Evolutionary conservation across 1,140 invertebrate species (phyloP).

Genomic region (Planococcus citri): DNA sequence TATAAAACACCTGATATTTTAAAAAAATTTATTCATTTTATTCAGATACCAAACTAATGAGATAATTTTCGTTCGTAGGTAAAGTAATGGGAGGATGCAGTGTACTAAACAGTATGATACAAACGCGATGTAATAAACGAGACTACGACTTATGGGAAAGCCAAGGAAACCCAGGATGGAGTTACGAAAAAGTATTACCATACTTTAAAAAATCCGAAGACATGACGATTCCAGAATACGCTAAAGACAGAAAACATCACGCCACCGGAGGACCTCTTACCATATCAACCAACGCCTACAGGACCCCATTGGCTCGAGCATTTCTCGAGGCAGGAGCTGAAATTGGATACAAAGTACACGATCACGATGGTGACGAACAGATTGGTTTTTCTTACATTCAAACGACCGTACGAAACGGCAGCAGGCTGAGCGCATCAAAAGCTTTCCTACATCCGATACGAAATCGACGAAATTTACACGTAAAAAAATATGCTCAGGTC

Average conservation of each 20-base stretch:
- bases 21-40: no score
- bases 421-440: conserved; percentile 47
- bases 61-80: conserved; percentile 14
- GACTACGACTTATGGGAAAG: conserved; percentile 63
- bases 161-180: conserved; percentile 40
- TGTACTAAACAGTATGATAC: conserved; percentile 63
- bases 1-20: no score
- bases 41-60: no score
- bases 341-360: conserved; percentile 42
- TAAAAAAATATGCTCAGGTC: conserved; percentile 50
- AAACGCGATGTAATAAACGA: conserved; percentile 58
- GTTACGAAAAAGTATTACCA: conserved; percentile 40
- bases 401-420: conserved; percentile 47
- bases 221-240: not conserved
- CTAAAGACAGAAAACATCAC: conserved; percentile 25
- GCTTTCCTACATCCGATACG: conserved; percentile 44
- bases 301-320: conserved; percentile 39
- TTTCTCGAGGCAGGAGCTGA: conserved; percentile 42
- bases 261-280: conserved; percentile 52
- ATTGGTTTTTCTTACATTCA: conserved; percentile 50
- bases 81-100: conserved; percentile 28
- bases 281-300: conserved; percentile 49
- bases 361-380: conserved; percentile 46
- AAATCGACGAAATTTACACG: conserved; percentile 51
- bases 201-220: conserved; percentile 41